phyloP scores from a whole-genome alignment of 92 coral and sea anemone species.

The Blastomussa wellsi region DNA sequence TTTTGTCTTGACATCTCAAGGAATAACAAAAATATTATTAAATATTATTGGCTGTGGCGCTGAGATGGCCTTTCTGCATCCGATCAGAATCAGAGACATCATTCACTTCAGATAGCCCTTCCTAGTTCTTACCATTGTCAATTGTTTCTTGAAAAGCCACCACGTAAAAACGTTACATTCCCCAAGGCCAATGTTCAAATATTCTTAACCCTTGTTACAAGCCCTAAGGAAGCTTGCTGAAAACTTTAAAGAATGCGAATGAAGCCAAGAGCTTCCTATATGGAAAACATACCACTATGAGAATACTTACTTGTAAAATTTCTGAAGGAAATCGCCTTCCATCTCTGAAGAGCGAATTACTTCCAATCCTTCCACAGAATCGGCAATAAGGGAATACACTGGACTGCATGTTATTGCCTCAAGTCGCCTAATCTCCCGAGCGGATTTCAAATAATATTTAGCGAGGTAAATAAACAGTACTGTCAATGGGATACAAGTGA shows the following conservation, averaged over 20 bases:
- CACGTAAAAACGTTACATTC: no score
- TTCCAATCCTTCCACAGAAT: conserved; percentile 27
- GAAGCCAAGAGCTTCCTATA: neutral
- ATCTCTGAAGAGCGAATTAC: conserved; percentile 22
- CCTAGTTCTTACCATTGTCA: no score
- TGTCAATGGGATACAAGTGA: conserved; percentile 50
- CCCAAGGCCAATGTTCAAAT: no score
- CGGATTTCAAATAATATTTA: conserved; percentile 73
- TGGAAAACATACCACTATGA: neutral
- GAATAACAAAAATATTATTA: no score
- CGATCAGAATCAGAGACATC: no score
- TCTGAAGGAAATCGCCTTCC: neutral
- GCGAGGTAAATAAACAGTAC: conserved; percentile 64
- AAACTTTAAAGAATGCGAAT: no score
- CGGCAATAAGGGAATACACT: conserved; percentile 21
- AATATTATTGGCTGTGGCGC: no score
- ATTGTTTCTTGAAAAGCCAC: no score
- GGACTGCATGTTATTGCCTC: conserved; percentile 68
- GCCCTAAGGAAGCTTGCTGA: no score
- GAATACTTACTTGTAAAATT: conserved; percentile 1
- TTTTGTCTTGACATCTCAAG: conserved; percentile 25
- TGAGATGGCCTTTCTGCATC: no score
- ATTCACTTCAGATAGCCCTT: no score
- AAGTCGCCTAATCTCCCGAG: conserved; percentile 80
- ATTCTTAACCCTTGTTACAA: no score